Base-by-base conservation (phyloP, 2,113 vertebrate genomes). In the Dendrocopos noguchii region DNA sequence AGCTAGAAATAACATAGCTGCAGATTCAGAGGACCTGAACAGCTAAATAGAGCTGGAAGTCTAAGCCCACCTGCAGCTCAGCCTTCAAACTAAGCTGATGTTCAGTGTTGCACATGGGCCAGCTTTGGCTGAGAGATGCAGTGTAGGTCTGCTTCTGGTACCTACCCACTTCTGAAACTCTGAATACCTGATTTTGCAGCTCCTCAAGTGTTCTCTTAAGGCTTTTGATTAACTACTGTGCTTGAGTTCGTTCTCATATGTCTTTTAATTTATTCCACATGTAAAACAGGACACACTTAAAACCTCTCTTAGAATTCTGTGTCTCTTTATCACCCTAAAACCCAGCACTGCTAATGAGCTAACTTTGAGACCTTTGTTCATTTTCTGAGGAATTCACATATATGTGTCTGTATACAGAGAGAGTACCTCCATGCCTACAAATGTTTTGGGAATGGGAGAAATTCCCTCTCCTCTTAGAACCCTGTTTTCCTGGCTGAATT, bases 401-500 rank as follows among this genome's bases (percentile, higher is more conserved):
- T 20, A 16, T 12, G 6, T 15, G 3, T 22, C 7, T 34, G 9
- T 1, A 10, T 13, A 29, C 8, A 52, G 6, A 46, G 1, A 33
- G 4, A 36, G 17, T 46, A 70, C 7, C 10, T 28, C 24, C 36
- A 47, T 4, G 0, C 25, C 18, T 27, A 70, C 24, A 36, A 80
- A 53, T 3, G 4, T 4, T 57, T 78, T 19, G 1, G 31, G 47
- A 15, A 5, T 46, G 22, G 47, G 36, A 71, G 15, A 74, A 60
- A 70, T 31, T 33, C 16, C 39, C 14, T 67, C 15, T 77, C 14
- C 4, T 70, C 56, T 46, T 70, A 15, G 10, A 88, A 75, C 10
- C 15, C 52, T 79, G 3, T 91, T 94, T 89, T 73, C 27, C 75
- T 77, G 79, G 47, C 70, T 79, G 78, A 34, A 24, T 72, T 84